A percentile compares a stretch with the other conserved stretches of the same genome.
Conservation (phyloP, 2,888 invertebrate genomes). For the Sabellastarte sp. region DNA sequence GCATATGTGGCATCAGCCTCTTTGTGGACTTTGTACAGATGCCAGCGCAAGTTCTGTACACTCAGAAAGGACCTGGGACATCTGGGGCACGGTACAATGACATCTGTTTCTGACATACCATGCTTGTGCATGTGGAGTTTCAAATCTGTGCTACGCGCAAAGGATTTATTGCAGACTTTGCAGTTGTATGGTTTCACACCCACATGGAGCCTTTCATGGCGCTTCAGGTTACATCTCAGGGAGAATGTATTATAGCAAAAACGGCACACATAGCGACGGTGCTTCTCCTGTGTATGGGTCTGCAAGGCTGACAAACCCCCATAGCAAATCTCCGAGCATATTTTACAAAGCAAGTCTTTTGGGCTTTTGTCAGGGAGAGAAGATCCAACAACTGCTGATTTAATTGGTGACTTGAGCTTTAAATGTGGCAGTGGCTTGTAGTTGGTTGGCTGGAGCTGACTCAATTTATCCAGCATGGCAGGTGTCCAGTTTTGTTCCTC, state of each 20-base stretch:
- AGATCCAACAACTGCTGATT: too few species aligned
- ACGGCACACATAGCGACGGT: conserved; percentile 21
- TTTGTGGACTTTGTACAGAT: conserved; percentile 17
- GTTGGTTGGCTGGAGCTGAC: not conserved
- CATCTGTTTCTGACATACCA: not conserved
- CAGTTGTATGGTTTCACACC: conserved; percentile 26
- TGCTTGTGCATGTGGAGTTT: conserved; percentile 23
- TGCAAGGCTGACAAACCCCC: conserved; percentile 9
- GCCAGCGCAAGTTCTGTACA: conserved; percentile 11
- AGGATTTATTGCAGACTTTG: conserved; percentile 16
- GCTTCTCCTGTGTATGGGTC: conserved; percentile 15
- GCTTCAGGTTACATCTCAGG: conserved; percentile 23
- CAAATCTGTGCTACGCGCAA: conserved; percentile 25
- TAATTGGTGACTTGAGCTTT: too few species aligned
- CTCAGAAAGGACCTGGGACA: conserved; percentile 4
- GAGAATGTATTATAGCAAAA: conserved; percentile 27
- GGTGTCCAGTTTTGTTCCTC: not conserved
- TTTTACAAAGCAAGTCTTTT: conserved; percentile 8
- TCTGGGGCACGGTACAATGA: not conserved
- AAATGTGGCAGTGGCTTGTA: too few species aligned
- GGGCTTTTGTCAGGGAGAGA: not conserved
- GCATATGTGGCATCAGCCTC: conserved; percentile 2
- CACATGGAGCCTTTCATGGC: conserved; percentile 28
- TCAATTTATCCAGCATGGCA: not conserved
- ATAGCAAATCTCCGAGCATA: conserved; percentile 10